A percentile compares a stretch with the other conserved stretches of the same genome.
These are phyloP conservation scores for Crioceris asparagi DNA, from an alignment of 2,888 invertebrate genomes.

Conservation along the genomic window DNA sequence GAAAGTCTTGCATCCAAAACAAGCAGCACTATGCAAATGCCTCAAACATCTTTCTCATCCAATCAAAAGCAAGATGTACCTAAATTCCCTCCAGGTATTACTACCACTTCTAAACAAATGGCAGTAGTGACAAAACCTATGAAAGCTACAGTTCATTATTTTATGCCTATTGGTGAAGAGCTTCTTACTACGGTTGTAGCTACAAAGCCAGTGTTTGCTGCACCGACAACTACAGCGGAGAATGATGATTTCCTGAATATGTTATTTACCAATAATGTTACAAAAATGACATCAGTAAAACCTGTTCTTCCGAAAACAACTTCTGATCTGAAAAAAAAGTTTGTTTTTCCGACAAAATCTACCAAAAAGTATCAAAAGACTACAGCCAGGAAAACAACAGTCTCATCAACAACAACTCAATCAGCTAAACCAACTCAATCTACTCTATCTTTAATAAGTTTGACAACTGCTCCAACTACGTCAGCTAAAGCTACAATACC, in stretches of 20 bases:
- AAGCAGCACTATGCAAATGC: slow-evolving; percentile 13
- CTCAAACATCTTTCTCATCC: slow-evolving; percentile 10
- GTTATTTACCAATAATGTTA: too few relatives aligned
- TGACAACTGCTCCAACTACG: too few relatives aligned
- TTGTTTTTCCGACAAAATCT: slow-evolving; percentile 4
- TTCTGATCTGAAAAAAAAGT: background rate
- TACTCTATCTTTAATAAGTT: too few relatives aligned
- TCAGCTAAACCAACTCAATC: too few relatives aligned
- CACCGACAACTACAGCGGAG: background rate
- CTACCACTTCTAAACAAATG: background rate
- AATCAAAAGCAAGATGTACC: slow-evolving; percentile 5
- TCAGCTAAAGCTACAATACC: too few relatives aligned
- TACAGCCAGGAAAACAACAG: too few relatives aligned
- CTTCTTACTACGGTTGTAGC: slow-evolving; percentile 4
- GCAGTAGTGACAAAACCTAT: slow-evolving; percentile 4
- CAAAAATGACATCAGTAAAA: too few relatives aligned
- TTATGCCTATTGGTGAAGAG: slow-evolving; percentile 20
- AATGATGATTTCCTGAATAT: too few relatives aligned
- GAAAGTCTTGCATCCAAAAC: slow-evolving; percentile 25
- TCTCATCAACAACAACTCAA: too few relatives aligned
- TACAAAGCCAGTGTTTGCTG: slow-evolving; percentile 2
- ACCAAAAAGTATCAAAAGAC: slow-evolving; percentile 7
- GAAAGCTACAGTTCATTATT: slow-evolving; percentile 23
- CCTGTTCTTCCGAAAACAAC: too few relatives aligned
- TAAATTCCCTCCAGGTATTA: slow-evolving; percentile 7